Evolutionary conservation across 1,140 invertebrate species (phyloP).

Genomic region (Palaemon carinicauda): DNA sequence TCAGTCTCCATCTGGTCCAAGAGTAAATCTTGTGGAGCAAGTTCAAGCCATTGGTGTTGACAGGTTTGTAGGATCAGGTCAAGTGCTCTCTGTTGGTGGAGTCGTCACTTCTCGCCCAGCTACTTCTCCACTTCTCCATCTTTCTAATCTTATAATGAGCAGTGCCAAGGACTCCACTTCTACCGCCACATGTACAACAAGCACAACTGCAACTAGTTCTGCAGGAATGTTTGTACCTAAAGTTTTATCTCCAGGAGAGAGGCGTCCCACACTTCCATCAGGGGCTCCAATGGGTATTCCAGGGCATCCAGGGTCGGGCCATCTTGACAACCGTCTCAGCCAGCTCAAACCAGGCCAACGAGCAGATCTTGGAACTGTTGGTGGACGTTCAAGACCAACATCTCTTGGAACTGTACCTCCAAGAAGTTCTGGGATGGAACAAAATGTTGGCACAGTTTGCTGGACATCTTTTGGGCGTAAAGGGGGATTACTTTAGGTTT

Average conservation of each 20-base stretch:
- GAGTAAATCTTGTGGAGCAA: conserved; percentile 73
- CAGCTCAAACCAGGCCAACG: conserved; percentile 54
- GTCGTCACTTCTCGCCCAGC: conserved; percentile 64
- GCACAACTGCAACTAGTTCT: conserved; percentile 9
- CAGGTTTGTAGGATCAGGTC: conserved; percentile 71
- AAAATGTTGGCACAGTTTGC: conserved; percentile 53
- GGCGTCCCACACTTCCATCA: conserved; percentile 50
- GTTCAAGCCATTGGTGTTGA: conserved; percentile 76
- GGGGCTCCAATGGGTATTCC: conserved; percentile 56
- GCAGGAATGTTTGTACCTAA: conserved; percentile 37
- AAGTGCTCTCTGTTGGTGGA: conserved; percentile 70
- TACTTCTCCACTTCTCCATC: conserved; percentile 57
- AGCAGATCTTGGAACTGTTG: conserved; percentile 55
- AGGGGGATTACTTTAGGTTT: conserved; percentile 58
- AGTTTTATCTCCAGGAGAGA: conserved; percentile 46
- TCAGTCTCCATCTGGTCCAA: conserved; percentile 63
- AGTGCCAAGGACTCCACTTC: conserved; percentile 19
- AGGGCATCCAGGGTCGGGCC: conserved; percentile 56
- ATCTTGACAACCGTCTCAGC: conserved; percentile 45
- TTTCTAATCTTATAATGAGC: conserved; percentile 58
- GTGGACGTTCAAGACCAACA: conserved; percentile 38
- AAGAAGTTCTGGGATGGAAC: conserved; percentile 7
- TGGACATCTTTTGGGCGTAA: conserved; percentile 57
- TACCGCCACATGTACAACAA: not conserved
- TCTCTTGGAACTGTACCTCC: conserved; percentile 26